Base-by-base conservation (phyloP, 2,888 invertebrate genomes). In the Macrophya annulata region DNA sequence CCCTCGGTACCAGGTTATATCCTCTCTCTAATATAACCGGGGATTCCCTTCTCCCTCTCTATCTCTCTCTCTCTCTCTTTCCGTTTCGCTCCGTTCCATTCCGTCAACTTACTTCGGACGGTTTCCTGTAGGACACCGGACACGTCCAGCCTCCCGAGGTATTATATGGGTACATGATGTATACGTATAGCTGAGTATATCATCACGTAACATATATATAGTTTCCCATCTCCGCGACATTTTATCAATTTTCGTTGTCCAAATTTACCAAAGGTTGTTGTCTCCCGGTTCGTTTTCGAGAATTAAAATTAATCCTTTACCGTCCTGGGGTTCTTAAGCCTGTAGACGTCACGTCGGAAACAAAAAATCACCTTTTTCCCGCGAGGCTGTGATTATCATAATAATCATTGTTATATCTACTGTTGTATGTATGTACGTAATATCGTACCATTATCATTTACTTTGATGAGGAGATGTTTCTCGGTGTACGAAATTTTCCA, bases 61-160 rank as follows among this genome's bases (percentile, higher is more conserved):
- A 74, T 79, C 68, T 74, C 43, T 43, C n/a, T 4, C 45, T 51
- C 21, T 76, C n/a, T 48, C 86, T 59, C 71, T 62, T 43, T 82
- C 71, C 74, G 85, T 74, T 72, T 25, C 65, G 81, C 74, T 85
- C 71, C 81, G 84, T 85, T 85, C 85, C 85, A 72, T n/a, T 25
- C 85, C 83, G 85, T 85, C 68, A 83, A 76, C 84, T 84, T 77
- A 79, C 40, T 84, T 85, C 77, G 82, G 31, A 15, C 85, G 65
- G 59, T 85, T 85, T 84, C 81, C 55, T 62, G 37, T 31, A 12
- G 72, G 59, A 15, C 4, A 10, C 45, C 15, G 72, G 59, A 15
- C 21, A 4, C 25, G 74, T 74, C 45, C 74, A 74, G 21, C 25
- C 21, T 48, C 25, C 21, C 21, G 17, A 68, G 6, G 68, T 68